A percentile compares a stretch with the other conserved stretches of the same genome.
Evolutionary conservation across 2,888 invertebrate species (phyloP).

Genomic region (Acanthopleura granulata): DNA sequence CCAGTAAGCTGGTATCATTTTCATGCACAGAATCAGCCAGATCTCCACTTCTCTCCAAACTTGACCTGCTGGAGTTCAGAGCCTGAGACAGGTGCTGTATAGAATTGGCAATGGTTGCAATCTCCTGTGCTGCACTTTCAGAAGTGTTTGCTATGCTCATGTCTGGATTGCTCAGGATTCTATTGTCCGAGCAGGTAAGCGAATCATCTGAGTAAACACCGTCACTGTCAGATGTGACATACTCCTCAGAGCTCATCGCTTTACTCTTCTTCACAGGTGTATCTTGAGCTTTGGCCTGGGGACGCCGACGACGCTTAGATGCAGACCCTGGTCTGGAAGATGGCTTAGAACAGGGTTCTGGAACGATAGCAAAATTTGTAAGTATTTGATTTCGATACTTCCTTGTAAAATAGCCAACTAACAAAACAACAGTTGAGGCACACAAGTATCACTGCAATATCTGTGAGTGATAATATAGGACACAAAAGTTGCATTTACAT

Average conservation of each 20-base stretch:
- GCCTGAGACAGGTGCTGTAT: conserved; percentile 29
- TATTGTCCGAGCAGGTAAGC: conserved; percentile 26
- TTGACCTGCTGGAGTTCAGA: conserved; percentile 10
- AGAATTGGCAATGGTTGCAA: conserved; percentile 26
- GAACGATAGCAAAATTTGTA: conserved; percentile 27
- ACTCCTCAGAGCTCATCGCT: conserved; percentile 54
- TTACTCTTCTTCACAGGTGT: conserved; percentile 28
- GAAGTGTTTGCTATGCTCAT: not conserved
- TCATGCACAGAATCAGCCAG: not conserved
- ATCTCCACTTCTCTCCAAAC: not conserved
- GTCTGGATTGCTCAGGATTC: not conserved
- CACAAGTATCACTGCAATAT: too few species aligned
- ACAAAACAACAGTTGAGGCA: too few species aligned
- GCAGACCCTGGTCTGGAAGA: conserved; percentile 53
- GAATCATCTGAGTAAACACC: conserved; percentile 58
- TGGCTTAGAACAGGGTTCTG: conserved; percentile 44
- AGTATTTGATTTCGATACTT: not conserved
- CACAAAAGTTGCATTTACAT: too few species aligned
- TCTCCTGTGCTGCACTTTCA: conserved; percentile 11
- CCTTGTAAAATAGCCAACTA: not conserved
- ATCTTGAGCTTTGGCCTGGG: conserved; percentile 34
- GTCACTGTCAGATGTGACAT: conserved; percentile 54
- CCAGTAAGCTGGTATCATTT: not conserved
- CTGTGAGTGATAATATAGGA: too few species aligned
- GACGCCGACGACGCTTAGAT: conserved; percentile 44